A percentile compares a stretch with the other conserved stretches of the same genome.
These are phyloP conservation scores for Castor canadensis DNA, from an alignment of 2,113 vertebrate species.

Conservation along the genomic window DNA sequence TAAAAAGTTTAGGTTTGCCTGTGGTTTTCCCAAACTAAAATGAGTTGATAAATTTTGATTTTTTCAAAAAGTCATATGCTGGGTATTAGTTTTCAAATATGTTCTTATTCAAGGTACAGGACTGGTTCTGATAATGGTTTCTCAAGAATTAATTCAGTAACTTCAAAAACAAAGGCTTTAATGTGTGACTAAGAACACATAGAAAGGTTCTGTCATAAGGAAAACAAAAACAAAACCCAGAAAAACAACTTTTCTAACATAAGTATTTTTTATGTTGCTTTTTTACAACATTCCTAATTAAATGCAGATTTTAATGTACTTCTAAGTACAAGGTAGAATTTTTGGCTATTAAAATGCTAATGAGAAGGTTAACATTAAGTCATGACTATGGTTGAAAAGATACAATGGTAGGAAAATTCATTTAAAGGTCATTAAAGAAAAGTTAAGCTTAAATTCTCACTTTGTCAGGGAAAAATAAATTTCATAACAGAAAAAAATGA, in stretches of 20 bases:
- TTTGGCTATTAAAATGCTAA: constrained; percentile 84
- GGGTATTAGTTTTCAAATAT: neutral
- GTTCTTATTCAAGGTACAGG: constrained; percentile 8
- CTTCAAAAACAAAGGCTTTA: neutral
- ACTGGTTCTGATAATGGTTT: neutral
- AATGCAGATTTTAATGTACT: constrained; percentile 76
- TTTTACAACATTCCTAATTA: constrained; percentile 72
- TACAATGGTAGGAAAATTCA: constrained; percentile 70
- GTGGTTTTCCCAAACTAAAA: constrained; percentile 8
- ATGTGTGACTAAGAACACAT: constrained; percentile 28
- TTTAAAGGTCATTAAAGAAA: constrained; percentile 75
- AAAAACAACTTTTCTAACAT: constrained; percentile 64
- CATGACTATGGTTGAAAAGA: constrained; percentile 66
- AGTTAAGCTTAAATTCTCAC: constrained; percentile 61
- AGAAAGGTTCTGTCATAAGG: constrained; percentile 39
- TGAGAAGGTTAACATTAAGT: constrained; percentile 79
- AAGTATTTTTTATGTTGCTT: constrained; percentile 73
- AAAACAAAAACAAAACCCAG: constrained; percentile 56
- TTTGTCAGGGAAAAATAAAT: constrained; percentile 69
- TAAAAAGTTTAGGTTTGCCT: neutral
- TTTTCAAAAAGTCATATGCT: constrained; percentile 15
- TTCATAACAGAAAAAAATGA: constrained; percentile 51
- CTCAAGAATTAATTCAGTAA: constrained; percentile 43
- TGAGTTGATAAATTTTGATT: neutral
- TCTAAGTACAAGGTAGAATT: constrained; percentile 64